Evolutionary conservation across 2,113 vertebrate genomes (phyloP), one percentile per base, ranked within the genome.

Genomic region (Myotis brandtii): DNA sequence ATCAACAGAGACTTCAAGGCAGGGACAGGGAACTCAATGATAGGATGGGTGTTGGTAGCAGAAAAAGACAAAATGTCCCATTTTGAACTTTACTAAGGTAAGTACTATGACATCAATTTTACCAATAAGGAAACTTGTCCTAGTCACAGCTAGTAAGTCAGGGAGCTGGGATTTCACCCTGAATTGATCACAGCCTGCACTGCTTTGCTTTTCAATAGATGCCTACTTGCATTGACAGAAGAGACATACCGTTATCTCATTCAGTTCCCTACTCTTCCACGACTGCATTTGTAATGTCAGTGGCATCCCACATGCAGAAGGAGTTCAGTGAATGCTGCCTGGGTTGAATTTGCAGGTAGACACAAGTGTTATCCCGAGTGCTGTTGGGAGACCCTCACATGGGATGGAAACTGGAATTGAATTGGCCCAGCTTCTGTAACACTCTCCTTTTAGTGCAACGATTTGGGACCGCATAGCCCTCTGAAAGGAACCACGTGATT

Each of bases 401-500:
- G 54, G 66, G 27, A 72, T 52, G 46, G 59, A 73, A 90, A 67
- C 83, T 88, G 48, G 27, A 46, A 67, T 56, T 89, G 93, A 89
- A 46, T 30, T 84, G 80, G 25, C 75, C 56, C 59, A n/a, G 23
- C 23, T 73, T 76, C 83, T 82, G 46, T 32, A 75, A 94, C 40
- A 20, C 59, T 93, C 80, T 85, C 46, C 34, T 21, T 76, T 89
- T 62, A 70, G 82, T 64, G 89, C 66, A 89, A 8, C 89, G 50
- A n/a, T 89, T 92, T 94, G 92, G 66, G 48, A 92, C 86, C 17
- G 77, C 67, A 79, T 46, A 90, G 81, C 79, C 32, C 56, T 92
- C 59, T 50, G 56, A 17, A 48, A 70, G 66, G 76, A 21, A 81
- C 85, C 18, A 1, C 46, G 48, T 81, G 93, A 81, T 82, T 92